phyloP scores from a whole-genome alignment of 1,140 invertebrate genomes.

The Teleopsis dalmanni region DNA sequence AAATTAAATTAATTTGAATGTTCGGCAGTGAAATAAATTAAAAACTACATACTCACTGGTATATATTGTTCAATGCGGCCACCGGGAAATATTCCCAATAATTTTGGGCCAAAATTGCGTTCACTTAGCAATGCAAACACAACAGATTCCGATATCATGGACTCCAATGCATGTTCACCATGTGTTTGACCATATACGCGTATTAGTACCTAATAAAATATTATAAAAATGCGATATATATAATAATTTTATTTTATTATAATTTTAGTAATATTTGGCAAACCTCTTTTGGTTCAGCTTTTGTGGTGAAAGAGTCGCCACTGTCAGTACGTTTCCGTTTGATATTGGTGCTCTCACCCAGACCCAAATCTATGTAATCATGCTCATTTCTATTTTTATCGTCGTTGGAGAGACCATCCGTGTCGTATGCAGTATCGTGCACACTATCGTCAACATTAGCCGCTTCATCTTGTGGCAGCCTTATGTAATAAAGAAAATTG shows the following conservation, averaged over 20 bases:
- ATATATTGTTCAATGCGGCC: conserved; percentile 96
- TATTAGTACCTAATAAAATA: conserved; percentile 61
- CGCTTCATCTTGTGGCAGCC: conserved; percentile 56
- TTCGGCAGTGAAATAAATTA: too few species aligned
- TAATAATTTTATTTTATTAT: background rate
- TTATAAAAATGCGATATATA: background rate
- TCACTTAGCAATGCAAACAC: conserved; percentile 92
- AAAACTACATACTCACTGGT: conserved; percentile 62
- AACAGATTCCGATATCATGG: conserved; percentile 87
- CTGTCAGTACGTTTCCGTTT: conserved; percentile 7
- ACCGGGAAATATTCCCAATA: conserved; percentile 92
- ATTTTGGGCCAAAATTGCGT: conserved; percentile 82
- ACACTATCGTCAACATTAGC: too few species aligned
- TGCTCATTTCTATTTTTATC: conserved; percentile 11
- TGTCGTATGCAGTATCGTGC: too few species aligned
- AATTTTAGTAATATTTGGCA: background rate
- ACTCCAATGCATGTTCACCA: conserved; percentile 73
- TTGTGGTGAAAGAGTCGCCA: background rate
- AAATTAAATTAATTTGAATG: too few species aligned
- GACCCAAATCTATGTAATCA: background rate
- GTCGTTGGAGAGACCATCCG: background rate
- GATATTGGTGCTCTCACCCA: background rate
- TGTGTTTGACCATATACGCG: conserved; percentile 88
- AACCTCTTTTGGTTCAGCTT: conserved; percentile 5
- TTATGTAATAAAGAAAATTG: conserved; percentile 74